Base-by-base conservation (phyloP, 2,888 invertebrate species). In the Hofmannophila pseudospretella region DNA sequence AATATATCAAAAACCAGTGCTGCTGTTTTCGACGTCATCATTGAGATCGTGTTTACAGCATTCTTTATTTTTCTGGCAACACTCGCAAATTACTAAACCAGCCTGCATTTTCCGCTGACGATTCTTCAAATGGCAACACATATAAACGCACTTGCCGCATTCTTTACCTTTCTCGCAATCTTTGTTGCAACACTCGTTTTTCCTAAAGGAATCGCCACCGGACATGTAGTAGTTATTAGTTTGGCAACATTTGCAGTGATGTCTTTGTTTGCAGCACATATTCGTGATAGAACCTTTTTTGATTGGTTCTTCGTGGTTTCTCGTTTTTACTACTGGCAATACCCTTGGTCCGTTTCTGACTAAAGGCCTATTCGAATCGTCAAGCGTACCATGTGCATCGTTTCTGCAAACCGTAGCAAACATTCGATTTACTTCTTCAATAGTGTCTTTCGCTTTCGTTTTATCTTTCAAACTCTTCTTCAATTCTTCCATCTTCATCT, bases 371-470 rank as follows among this genome's bases (percentile, higher is more conserved):
- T 84, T 84, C 0, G 42, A 28, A 25, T 56, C 48, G 22, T 67
- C 67, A 0, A 41, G 10, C 5, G 26, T 39, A 12, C 57, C 47
- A 0, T 29, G 19, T 3, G 38, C 4, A 1, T 46, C 49, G n/a
- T 50, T 43, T 32, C 49, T 72, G 33, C 52, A 63, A 0, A 84
- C 74, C 3, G 63, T 80, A 0, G 82, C 84, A 49, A 82, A 85
- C 72, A 84, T 75, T 58, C 84, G 67, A 12, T 84, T 80, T 0
- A 82, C 80, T 58, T 85, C 84, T 45, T 81, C 75, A 1, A 81
- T 68, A 0, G 76, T 62, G 26, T 84, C 79, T 67, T 76, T 82
- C 0, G 79, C 71, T 51, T 58, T 72, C 0, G 58, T 58, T 40
- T 74, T 79, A 8, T 69, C 74, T 58, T 71, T 82, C 1, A 78